Evolutionary conservation across 2,888 invertebrate genomes (phyloP).

Genomic region (Choristoneura rosaceana): DNA sequence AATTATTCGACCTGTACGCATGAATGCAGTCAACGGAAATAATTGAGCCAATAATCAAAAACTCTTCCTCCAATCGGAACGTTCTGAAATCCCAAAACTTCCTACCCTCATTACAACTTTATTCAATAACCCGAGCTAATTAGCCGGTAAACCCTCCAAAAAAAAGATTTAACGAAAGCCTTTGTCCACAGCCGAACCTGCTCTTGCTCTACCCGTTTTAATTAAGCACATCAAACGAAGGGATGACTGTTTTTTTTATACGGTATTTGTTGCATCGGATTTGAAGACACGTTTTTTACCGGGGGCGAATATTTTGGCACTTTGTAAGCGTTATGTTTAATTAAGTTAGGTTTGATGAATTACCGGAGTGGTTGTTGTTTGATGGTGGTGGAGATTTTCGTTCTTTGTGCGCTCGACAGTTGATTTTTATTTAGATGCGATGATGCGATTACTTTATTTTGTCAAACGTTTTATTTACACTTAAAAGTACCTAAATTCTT

Average conservation of each 20-base stretch:
- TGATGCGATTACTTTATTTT: background rate
- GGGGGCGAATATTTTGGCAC: conserved; percentile 10
- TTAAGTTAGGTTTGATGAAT: conserved; percentile 7
- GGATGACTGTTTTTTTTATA: conserved; percentile 9
- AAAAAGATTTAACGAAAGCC: conserved; percentile 25
- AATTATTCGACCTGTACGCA: background rate
- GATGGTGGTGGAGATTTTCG: background rate
- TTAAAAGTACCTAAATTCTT: background rate
- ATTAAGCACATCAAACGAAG: conserved; percentile 24
- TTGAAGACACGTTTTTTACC: conserved; percentile 7
- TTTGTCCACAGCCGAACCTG: conserved; percentile 17
- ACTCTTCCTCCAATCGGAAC: background rate
- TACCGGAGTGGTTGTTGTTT: no score
- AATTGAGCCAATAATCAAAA: background rate
- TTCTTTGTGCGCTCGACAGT: background rate
- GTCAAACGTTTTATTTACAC: background rate
- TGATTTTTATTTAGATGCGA: background rate
- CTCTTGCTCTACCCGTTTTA: conserved; percentile 17
- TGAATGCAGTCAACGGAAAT: background rate
- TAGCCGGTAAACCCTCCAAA: conserved; percentile 16
- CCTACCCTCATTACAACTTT: conserved; percentile 22
- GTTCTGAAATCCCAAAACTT: conserved; percentile 8
- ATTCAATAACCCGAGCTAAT: conserved; percentile 22
- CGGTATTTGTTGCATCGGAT: conserved; percentile 12
- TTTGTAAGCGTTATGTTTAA: conserved; percentile 9